Base-by-base conservation (phyloP, 2,113 vertebrate species). In the Capreolus pygargus region DNA sequence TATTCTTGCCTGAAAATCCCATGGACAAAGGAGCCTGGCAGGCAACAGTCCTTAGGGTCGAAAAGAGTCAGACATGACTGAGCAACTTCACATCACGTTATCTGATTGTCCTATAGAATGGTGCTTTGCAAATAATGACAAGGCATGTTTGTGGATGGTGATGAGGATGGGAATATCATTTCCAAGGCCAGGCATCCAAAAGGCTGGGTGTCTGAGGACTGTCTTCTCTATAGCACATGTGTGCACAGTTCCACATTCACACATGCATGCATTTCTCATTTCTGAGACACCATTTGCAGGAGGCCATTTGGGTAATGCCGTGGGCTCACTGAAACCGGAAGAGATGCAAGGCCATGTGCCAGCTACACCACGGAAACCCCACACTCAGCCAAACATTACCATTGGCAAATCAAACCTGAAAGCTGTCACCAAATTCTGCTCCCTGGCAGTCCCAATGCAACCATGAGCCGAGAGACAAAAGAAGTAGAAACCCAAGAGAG, bases 381-480 rank as follows among this genome's bases (percentile, higher is more conserved):
- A 45, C 27, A 30, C 12, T 27, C 92, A 88, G 96, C 92, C 97
- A 92, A 67, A 84, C 27, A 0, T 30, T 45, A 50, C 89, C 94
- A 23, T 16, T 97, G 98, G 96, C 94, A 95, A 90, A 82, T 43
- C 39, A 79, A 43, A 96, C 61, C 64, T 4, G 0, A 97, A 97
- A 98, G 94, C 97, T 97, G 96, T 96, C 91, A 95, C 58, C 87
- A 61, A 94, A 87, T 96, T 95, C 96, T 97, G 96, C 90, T 96
- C 76, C 67, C 90, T 91, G 92, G 90, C 94, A 57, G 85, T 27
- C 27, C 45, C 55, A 54, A 82, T 27, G 67, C 95, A 92, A 70
- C 87, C 90, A 43, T 47, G 58, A 12, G 1, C 36, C 10, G 81
- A 55, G 58, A 92, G 90, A 97, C 76, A 87, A 92, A 96, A 95